Evolutionary conservation across 2,888 invertebrate genomes (phyloP), one percentile per base, ranked within the genome.

Genomic region (Cheilosia scutellata): DNA sequence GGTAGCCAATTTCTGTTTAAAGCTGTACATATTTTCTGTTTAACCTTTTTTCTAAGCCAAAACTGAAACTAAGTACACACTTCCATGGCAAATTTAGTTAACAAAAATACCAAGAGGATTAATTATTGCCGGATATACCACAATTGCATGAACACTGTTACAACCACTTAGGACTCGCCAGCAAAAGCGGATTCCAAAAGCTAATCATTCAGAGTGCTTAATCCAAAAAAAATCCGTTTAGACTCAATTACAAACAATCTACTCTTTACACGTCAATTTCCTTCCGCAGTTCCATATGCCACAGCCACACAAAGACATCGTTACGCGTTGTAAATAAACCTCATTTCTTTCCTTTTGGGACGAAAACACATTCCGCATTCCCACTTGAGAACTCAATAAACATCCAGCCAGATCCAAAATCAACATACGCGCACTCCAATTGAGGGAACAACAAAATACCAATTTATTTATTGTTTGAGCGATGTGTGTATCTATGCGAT

Each of bases 351-450:
- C 49, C 2, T 20, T 20, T 20, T 20, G 20, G 20, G 40, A 31
- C 47, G 25, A 42, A 58, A 33, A 77, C 66, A 13, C 47, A 82
- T 66, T 71, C 60, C 65, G 53, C 75, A 84, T 66, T 84, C 80
- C 80, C 84, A 71, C 84, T 84, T 71, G 75, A 47, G 20, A 80
- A 44, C 60, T 62, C 55, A 53, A 68, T 31, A 62, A 62, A 13
- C 44, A 44, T 13, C 44, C 13, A 44, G 20, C 20, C 44, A 55
- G 44, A 53, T 40, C 25, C 11, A 20, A 42, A 31, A 76, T 20
- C 58, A 37, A 7, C 9, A 62, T 40, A n/a, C 29, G 72, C 82
- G 70, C 68, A 74, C 74, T 74, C 70, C 70, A 40, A 60, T 84
- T 47, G 20, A 65, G 37, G 37, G 55, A 27, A 77, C 53, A 77